phyloP scores from a whole-genome alignment of 2,888 invertebrate species.

The Leptinotarsa juncta region DNA sequence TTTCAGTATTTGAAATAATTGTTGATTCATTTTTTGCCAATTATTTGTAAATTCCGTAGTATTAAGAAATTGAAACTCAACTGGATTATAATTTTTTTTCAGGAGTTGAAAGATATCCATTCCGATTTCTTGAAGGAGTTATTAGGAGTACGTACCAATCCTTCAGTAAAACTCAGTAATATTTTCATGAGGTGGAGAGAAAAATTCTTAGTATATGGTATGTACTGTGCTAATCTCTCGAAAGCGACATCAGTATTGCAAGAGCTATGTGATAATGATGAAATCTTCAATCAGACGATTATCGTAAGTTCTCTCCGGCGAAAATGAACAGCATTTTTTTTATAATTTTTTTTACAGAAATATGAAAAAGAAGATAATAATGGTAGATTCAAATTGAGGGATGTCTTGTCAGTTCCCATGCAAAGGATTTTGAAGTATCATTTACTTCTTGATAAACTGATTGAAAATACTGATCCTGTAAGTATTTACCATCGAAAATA shows the following conservation, averaged over 20 bases:
- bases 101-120: constrained; percentile 90
- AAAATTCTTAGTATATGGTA: constrained; percentile 92
- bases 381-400: constrained; percentile 93
- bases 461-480: constrained; percentile 86
- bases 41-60: no score
- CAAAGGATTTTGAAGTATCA: constrained; percentile 98
- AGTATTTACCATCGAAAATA: constrained; percentile 53
- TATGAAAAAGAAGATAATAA: constrained; percentile 95
- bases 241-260: constrained; percentile 89
- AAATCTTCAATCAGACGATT: constrained; percentile 75
- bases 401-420: constrained; percentile 97
- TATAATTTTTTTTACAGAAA: constrained; percentile 71
- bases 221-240: constrained; percentile 95
- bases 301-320: constrained; percentile 68
- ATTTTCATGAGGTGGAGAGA: constrained; percentile 93
- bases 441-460: constrained; percentile 88
- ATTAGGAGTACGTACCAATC: constrained; percentile 76
- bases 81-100: constrained; percentile 42
- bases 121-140: constrained; percentile 85
- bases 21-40: no score
- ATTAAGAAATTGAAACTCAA: no score
- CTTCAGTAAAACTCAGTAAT: constrained; percentile 76
- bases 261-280: constrained; percentile 77
- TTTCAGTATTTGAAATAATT: no score
- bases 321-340: not conserved